Conservation (phyloP, 2,888 invertebrate genomes). For the Idaea aversata region DNA sequence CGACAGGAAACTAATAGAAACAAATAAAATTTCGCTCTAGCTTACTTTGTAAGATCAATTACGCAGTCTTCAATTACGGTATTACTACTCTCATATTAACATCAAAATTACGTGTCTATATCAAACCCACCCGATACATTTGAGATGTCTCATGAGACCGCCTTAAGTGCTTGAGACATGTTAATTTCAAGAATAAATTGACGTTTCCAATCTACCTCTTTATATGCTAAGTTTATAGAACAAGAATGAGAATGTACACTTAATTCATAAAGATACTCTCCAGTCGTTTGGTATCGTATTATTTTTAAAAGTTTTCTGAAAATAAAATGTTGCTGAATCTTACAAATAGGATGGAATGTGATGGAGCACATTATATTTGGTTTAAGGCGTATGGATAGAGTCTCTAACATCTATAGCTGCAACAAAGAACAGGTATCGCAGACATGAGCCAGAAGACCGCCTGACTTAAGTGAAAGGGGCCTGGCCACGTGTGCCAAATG, state of each 20-base stretch:
- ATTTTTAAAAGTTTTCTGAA: no score
- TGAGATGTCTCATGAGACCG: conserved; percentile 11
- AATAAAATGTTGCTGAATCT: no score
- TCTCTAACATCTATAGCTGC: no score
- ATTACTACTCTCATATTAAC: neutral
- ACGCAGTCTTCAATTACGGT: neutral
- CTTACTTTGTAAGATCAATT: neutral
- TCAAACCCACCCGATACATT: conserved; percentile 4
- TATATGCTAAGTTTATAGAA: conserved; percentile 36
- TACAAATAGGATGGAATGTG: no score
- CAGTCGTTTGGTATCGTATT: no score
- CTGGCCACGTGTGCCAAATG: no score
- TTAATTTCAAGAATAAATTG: conserved; percentile 77
- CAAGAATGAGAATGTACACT: neutral
- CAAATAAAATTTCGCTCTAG: neutral
- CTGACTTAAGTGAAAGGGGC: no score
- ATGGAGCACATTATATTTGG: no score
- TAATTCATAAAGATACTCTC: neutral
- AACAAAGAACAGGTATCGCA: no score
- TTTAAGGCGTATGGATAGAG: no score
- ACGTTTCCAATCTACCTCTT: conserved; percentile 49
- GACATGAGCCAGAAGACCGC: no score
- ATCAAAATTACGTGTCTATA: neutral
- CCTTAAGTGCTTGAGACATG: conserved; percentile 70
- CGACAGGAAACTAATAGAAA: neutral